Evolutionary conservation across 2,888 invertebrate species (phyloP).

Genomic region (Drosophila ezoana): DNA sequence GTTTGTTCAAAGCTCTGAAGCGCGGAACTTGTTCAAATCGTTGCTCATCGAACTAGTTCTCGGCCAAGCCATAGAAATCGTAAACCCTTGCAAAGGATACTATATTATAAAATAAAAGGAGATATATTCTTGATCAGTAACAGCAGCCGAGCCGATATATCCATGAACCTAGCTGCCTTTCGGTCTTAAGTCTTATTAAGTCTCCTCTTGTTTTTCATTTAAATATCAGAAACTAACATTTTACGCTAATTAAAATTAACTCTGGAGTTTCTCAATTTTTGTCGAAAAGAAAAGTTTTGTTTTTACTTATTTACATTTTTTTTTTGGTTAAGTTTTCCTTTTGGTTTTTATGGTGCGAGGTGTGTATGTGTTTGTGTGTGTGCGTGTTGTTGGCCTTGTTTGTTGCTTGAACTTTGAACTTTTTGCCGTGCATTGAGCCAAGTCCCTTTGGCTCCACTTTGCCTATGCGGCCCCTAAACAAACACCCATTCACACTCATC

Average conservation of each 20-base stretch:
- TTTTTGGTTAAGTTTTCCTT: neutral
- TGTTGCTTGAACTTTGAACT: conserved; percentile 72
- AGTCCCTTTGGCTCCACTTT: conserved; percentile 35
- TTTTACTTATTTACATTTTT: conserved; percentile 13
- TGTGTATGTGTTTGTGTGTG: conserved; percentile 6
- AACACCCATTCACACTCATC: conserved; percentile 12
- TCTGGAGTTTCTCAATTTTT: too few relatives aligned
- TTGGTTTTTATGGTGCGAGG: neutral
- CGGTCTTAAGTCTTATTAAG: too few relatives aligned
- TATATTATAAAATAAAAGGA: too few relatives aligned
- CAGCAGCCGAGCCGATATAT: too few relatives aligned
- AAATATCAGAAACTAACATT: too few relatives aligned
- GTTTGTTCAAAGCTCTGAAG: too few relatives aligned
- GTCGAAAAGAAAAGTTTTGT: neutral
- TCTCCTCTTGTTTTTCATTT: too few relatives aligned
- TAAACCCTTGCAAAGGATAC: too few relatives aligned
- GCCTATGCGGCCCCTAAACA: conserved; percentile 39
- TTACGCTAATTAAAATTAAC: too few relatives aligned
- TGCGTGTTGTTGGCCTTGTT: conserved; percentile 24
- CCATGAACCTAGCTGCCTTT: too few relatives aligned
- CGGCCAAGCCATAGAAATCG: neutral
- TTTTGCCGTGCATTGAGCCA: conserved; percentile 45
- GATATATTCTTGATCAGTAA: too few relatives aligned
- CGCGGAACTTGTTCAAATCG: neutral
- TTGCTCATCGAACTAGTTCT: neutral